A percentile compares a stretch with the other conserved stretches of the same genome.
Conservation (phyloP, 2,113 vertebrate genomes). For the Microcebus jonahi region DNA sequence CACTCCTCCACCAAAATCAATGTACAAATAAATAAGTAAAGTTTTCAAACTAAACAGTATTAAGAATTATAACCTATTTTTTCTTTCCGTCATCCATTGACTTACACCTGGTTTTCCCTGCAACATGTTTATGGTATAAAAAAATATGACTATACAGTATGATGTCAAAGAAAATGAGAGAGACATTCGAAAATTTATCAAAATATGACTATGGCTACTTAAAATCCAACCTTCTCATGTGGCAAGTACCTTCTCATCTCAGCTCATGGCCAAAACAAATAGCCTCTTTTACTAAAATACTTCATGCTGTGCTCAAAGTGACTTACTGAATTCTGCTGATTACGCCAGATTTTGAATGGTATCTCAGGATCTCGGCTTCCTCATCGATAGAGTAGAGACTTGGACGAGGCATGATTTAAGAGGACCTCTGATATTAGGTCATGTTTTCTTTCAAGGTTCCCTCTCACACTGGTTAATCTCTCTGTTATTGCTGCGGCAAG, state of each 20-base stretch:
- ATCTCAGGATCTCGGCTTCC: neutral
- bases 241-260: neutral
- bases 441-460: neutral
- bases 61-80: neutral
- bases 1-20: neutral
- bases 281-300: neutral
- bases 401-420: neutral
- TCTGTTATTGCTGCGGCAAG: neutral
- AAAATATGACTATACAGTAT: neutral
- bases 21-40: neutral
- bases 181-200: neutral
- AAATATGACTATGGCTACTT: neutral
- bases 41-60: neutral
- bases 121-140: neutral
- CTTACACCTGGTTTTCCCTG: neutral
- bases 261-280: neutral
- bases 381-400: neutral
- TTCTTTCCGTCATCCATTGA: neutral
- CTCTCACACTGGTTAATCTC: neutral
- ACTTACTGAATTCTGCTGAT: neutral
- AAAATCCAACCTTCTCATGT: neutral
- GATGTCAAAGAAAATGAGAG: neutral
- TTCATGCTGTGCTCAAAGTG: neutral
- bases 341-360: neutral
- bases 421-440: neutral